Base-by-base conservation (phyloP, 2,797 vertebrate genomes). In the Alcedo atthis region DNA sequence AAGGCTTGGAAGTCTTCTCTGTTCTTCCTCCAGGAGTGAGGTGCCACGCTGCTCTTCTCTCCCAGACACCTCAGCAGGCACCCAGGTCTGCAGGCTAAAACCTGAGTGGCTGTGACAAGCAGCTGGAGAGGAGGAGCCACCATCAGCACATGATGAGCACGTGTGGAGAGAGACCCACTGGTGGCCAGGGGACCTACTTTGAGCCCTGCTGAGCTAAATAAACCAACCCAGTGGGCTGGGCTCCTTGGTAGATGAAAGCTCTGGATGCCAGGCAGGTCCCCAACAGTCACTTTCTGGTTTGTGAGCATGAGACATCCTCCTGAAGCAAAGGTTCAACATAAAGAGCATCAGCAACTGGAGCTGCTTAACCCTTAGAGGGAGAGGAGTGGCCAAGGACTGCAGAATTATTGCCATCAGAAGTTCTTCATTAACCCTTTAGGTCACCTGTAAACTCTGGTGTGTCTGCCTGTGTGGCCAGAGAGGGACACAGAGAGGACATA, bases 101-200 rank as follows among this genome's bases (percentile, higher is more conserved):
- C 90, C 67, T 18, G 48, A 54, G 70, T n/a, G 70, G 67, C 71
- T 1, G 5, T 21, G 61, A 87, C 35, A 85, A 79, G 88, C 66
- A 87, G 30, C 53, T 8, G 4, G 54, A 74, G 90, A 92, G 96
- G 96, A 96, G 96, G 96, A 94, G 94, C 86, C 84, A 53, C 62
- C 14, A 57, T 26, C 55, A 68, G 51, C 96, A 85, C 91, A 74
- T 92, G 91, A 94, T 37, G 7, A 62, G 53, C 86, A 89, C 54
- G 12, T 86, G 89, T 68, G 85, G 86, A 81, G 54, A 85, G 87
- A 81, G 57, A 85, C 37, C 71, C 94, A 94, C 88, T 76, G 89
- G 95, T 90, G 94, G 86, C 95, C 91, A 63, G 5, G 70, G 84
- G 91, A 96, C 94, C 96, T 97, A 96, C 81, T 97, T 96, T 87